Conservation (phyloP, 2,888 invertebrate genomes). For the Pterostichus niger region DNA sequence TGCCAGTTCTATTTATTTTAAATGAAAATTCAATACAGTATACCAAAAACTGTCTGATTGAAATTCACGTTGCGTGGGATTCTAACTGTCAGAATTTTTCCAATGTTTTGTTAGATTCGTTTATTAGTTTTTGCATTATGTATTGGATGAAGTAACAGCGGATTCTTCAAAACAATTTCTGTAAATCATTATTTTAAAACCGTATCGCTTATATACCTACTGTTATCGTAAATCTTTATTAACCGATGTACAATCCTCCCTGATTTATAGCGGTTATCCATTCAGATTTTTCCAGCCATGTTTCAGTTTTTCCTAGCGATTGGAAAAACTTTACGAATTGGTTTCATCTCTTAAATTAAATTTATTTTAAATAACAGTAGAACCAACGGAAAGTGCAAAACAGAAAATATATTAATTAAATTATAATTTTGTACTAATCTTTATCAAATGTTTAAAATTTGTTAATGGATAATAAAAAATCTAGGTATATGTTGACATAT, state of each 20-base stretch:
- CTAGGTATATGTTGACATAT: too few relatives aligned
- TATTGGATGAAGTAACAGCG: neutral
- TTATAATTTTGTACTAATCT: too few relatives aligned
- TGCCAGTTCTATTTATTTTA: too few relatives aligned
- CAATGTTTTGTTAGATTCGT: constrained; percentile 6
- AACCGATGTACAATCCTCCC: neutral
- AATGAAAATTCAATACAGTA: too few relatives aligned
- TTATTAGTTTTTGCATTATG: constrained; percentile 12
- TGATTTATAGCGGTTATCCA: constrained; percentile 15
- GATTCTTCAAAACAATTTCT: constrained; percentile 19
- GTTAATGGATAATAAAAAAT: too few relatives aligned
- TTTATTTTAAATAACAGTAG: too few relatives aligned
- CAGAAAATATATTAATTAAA: too few relatives aligned
- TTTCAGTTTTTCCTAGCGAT: constrained; percentile 3
- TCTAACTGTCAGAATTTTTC: neutral
- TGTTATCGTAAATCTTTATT: constrained; percentile 19
- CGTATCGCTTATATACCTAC: constrained; percentile 6
- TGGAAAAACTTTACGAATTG: neutral
- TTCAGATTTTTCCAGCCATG: neutral
- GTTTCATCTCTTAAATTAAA: too few relatives aligned
- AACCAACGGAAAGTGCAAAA: too few relatives aligned
- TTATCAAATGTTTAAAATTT: too few relatives aligned
- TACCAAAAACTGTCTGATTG: too few relatives aligned
- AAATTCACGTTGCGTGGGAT: neutral
- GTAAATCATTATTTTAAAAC: constrained; percentile 24